Percentiles rank a stretch among this genome's conserved stretches.
phyloP scores from a whole-genome alignment of 1,140 invertebrate species.

The Ceratina japonica region DNA sequence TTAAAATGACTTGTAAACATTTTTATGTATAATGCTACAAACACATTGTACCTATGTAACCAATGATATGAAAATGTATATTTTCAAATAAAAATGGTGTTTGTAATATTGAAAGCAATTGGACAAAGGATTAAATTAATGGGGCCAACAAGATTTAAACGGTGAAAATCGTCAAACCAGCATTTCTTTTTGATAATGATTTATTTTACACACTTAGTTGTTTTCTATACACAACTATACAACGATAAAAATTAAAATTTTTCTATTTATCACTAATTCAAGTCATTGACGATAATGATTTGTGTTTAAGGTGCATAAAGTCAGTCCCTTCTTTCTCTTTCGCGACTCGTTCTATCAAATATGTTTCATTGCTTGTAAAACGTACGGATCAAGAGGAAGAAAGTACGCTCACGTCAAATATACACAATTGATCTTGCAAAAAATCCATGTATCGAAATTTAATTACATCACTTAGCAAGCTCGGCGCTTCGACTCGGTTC shows the following conservation, averaged over 20 bases:
- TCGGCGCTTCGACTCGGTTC: constrained; percentile 3
- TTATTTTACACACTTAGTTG: constrained; percentile 78
- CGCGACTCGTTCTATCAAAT: constrained; percentile 37
- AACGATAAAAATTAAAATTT: constrained; percentile 76
- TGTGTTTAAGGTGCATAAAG: constrained; percentile 60
- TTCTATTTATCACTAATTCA: constrained; percentile 67
- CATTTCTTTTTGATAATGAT: constrained; percentile 71
- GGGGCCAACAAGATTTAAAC: too few species aligned
- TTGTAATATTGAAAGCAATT: constrained; percentile 35
- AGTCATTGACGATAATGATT: constrained; percentile 62
- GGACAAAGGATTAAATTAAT: too few species aligned
- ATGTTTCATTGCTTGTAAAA: constrained; percentile 23
- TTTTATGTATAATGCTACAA: constrained; percentile 12
- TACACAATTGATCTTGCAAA: constrained; percentile 19
- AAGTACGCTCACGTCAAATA: constrained; percentile 14
- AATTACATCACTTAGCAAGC: constrained; percentile 12
- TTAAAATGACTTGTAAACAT: neutral
- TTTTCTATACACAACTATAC: constrained; percentile 78
- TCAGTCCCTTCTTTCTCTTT: constrained; percentile 59
- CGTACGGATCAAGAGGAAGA: neutral
- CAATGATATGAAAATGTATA: constrained; percentile 61
- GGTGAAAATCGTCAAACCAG: neutral
- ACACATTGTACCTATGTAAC: constrained; percentile 26
- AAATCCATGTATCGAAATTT: constrained; percentile 20
- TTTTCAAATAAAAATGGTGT: constrained; percentile 67